Base-by-base conservation (phyloP, 2,113 vertebrate species). In the Aspiorhynchus laticeps region DNA sequence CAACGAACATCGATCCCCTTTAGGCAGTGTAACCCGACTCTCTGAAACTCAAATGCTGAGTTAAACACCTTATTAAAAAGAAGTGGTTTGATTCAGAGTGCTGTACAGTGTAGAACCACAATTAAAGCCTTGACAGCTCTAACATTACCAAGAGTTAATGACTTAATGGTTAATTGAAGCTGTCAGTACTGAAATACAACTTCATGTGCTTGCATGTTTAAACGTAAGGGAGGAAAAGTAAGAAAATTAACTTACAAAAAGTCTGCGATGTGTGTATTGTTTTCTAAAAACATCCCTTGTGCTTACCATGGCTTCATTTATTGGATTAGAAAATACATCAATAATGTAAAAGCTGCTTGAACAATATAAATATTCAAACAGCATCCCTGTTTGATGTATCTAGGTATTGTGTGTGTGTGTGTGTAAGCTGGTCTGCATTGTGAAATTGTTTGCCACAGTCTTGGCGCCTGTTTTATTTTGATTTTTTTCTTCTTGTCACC, bases 71-170 rank as follows among this genome's bases (percentile, higher is more conserved):
- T 56, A 56, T 74, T 84, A 84, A 84, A 31, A 74, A n/a, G 43
- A 83, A 51, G 10, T 71, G 65, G 26, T 31, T 17, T 36, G 17
- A 53, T 33, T 73, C 48, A 74, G 3, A 21, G 28, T 74, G 21
- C 28, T 84, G 69, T 41, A 26, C 63, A 14, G 79, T 11, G 28
- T 59, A 36, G 31, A 59, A 10, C 4, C 81, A 71, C 12, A 84
- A 74, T 84, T 74, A 84, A 71, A 53, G 10, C 21, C 21, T 24
- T 74, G 82, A 73, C 82, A 84, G 82, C 82, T 73, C 67, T 84
- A 74, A 74, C 31, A 84, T 84, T 83, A 83, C 17, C 31, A 74
- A 56, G 82, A 19, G 63, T 53, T 84, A 59, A 41, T 56, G 82
- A 26, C 28, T 74, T 38, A 74, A 59, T 59, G 31, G 69, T 15